phyloP scores from a whole-genome alignment of 2,797 vertebrate genomes.

The Amblyraja radiata region DNA sequence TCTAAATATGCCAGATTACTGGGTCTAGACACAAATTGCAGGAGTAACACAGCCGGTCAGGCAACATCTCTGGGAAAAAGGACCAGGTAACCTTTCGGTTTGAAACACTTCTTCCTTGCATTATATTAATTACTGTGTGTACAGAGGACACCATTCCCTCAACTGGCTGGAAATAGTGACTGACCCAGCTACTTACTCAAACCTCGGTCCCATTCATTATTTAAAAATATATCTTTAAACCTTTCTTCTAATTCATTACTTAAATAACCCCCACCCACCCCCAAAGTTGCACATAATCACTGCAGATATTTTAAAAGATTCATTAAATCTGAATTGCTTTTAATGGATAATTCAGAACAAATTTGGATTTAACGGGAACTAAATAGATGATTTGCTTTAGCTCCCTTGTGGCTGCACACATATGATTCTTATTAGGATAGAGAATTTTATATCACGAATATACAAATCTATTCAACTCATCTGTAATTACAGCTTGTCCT shows the following conservation, averaged over 20 bases:
- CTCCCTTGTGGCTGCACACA: slow-evolving; percentile 28
- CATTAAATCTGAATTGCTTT: slow-evolving; percentile 31
- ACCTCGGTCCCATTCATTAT: background rate
- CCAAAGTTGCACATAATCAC: background rate
- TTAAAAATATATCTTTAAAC: background rate
- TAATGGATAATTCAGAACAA: slow-evolving; percentile 31
- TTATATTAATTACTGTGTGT: too few species aligned
- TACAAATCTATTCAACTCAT: background rate
- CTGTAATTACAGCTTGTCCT: slow-evolving; percentile 20
- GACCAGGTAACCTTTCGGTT: too few species aligned
- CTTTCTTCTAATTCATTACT: background rate
- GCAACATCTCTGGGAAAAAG: too few species aligned
- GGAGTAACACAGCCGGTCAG: too few species aligned
- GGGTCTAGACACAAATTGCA: too few species aligned
- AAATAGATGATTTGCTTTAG: slow-evolving; percentile 30
- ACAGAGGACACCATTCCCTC: background rate
- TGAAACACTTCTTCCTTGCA: too few species aligned
- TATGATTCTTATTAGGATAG: slow-evolving; percentile 21
- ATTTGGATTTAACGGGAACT: slow-evolving; percentile 30
- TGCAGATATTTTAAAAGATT: slow-evolving; percentile 22
- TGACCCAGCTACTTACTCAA: background rate
- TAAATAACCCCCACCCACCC: slow-evolving; percentile 1
- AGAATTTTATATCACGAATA: slow-evolving; percentile 19
- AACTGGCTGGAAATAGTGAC: background rate
- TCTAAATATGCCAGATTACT: too few species aligned